Base-by-base conservation (phyloP, 2,888 invertebrate genomes). In the Campaea margaritaria region DNA sequence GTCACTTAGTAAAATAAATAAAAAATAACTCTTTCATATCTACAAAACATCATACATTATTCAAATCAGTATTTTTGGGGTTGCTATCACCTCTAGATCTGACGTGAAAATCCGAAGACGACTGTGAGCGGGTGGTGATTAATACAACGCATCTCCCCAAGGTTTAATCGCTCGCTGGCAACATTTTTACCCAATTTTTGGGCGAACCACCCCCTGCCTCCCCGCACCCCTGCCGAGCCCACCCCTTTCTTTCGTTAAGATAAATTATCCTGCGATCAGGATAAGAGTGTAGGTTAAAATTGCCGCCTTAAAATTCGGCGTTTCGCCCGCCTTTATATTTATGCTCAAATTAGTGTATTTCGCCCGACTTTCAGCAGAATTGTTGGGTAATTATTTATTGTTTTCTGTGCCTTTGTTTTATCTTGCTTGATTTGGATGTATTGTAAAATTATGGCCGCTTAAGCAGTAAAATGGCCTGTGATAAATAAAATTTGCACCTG, bases 151-250 rank as follows among this genome's bases (percentile, higher is more conserved):
- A 91, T 91, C 92, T 88, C 91, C 91, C 91, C 82, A 89, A 87
- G 88, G 89, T 91, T 92, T 92, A 92, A 91, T 91, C 91, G 92
- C 83, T 91, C 76, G 90, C 90, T 89, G 90, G 91, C 89, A 91
- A 91, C 92, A 92, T 92, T 92, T 92, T 92, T 92, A 91, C 91
- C 90, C 92, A 91, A 92, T 92, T 92, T 92, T 92, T 91, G 91
- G 89, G 87, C 52, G 81, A 79, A 64, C 73, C 73, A 70, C 77
- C 77, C 78, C 75, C 76, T 70, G 73, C 74, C 71, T 79, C 79
- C 76, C 77, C 72, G 67, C 62, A 62, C 68, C 72, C 74, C 75
- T 73, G 61, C 72, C 75, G 66, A 62, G 76, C 84, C 90, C 91
- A 91, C 91, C 91, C 91, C 90, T 91, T 91, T 91, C 91, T 91